Evolutionary conservation across 2,797 vertebrate genomes (phyloP), one percentile per base, ranked within the genome.

Genomic region (Synaphobranchus kaupii): DNA sequence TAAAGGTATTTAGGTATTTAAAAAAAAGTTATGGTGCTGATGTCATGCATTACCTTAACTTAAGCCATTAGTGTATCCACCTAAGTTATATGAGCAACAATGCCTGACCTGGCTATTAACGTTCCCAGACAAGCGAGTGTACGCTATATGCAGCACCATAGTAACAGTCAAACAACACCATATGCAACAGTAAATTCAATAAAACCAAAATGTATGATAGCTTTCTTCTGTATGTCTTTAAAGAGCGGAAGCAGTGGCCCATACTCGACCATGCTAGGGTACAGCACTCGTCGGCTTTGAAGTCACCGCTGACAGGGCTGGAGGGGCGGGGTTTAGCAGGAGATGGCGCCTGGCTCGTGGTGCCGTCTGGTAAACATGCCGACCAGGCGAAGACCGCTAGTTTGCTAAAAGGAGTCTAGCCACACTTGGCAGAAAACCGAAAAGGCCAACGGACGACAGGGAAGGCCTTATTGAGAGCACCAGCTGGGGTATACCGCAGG

Each of bases 381-480:
- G 90, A 93, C 89, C 90, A 93, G 85, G 91, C 88, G 85, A 94
- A 93, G 89, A 89, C 78, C 73, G 56, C 68, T 88, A 91, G 91
- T 88, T 90, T 88, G 88, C 82, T 87, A 89, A 89, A 86, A 87
- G 58, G 84, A 89, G 86, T 90, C 76, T 6, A 90, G 88, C 87
- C 89, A 84, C 88, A 91, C 84, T 87, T 90, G 83, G 89, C 90
- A 84, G 86, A 86, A 89, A 63, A 91, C 39, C 56, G 44, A 80
- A 80, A 39, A 44, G 76, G 20, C 76, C 28, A 34, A 48, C 44
- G 13, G 31, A 7, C 0, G 15, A n/a, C 25, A 39, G 31, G 44
- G 76, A 39, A 8, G 39, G 15, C 76, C 17, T 7, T 8, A 13
- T 6, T n/a, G 25, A 44, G 10, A 78, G 17, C 6, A 80, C 6